Percentiles rank a stretch among this genome's conserved stretches.
Evolutionary conservation across 2,888 invertebrate species (phyloP).

Genomic region (Keiferia lycopersicella): DNA sequence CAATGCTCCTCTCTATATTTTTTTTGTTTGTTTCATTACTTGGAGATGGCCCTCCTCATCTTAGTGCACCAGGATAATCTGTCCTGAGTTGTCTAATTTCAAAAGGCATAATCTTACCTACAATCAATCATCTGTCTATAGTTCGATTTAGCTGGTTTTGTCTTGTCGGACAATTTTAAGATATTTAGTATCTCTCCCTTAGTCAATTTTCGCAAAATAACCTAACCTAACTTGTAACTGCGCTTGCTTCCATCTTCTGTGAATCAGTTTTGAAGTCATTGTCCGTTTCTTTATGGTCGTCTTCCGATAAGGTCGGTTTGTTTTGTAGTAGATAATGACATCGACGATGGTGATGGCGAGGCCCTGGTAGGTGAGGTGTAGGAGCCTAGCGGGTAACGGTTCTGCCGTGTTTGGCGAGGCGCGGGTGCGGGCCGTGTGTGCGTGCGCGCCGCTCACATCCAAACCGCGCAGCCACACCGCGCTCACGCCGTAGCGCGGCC

Average conservation of each 20-base stretch:
- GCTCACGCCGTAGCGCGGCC: conserved; percentile 72
- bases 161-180: too few species aligned
- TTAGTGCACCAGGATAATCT: too few species aligned
- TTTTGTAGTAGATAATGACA: conserved; percentile 24
- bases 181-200: too few species aligned
- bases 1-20: too few species aligned
- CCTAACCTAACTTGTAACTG: neutral
- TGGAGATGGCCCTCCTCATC: too few species aligned
- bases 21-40: too few species aligned
- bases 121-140: too few species aligned
- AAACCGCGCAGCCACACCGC: conserved; percentile 56
- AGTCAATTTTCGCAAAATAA: neutral
- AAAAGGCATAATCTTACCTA: too few species aligned
- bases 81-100: too few species aligned
- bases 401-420: conserved; percentile 66
- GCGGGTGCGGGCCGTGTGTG: conserved; percentile 59
- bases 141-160: too few species aligned
- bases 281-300: conserved; percentile 3
- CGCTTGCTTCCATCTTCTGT: neutral
- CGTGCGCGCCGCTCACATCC: conserved; percentile 59
- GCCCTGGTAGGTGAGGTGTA: conserved; percentile 60
- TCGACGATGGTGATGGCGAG: conserved; percentile 36
- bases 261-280: neutral
- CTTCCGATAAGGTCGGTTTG: conserved; percentile 15
- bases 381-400: conserved; percentile 73